Base-by-base conservation (phyloP, 2,113 vertebrate genomes). In the Mesoclemmys tuberculata region DNA sequence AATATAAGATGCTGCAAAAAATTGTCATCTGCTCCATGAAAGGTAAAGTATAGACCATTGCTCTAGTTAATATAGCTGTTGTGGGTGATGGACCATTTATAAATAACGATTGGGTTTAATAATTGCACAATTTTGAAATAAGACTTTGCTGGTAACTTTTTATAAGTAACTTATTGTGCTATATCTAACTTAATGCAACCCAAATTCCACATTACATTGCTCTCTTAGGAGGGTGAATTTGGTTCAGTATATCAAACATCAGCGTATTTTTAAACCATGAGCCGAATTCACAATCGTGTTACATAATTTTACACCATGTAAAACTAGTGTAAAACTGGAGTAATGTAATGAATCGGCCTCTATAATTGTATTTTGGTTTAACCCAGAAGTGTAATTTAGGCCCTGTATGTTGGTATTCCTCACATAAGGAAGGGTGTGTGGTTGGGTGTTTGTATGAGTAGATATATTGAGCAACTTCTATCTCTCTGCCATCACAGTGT, bases 201-300 rank as follows among this genome's bases (percentile, higher is more conserved):
- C 5, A 5, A 27, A 41, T 87, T 90, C 86, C 49, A 6, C 3
- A 12, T 26, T 49, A 21, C 44, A 49, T 78, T 78, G 81, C 80
- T 64, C 27, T 56, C 81, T 64, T 12, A 38, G 51, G 54, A 71
- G 61, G 11, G 2, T 49, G 41, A 82, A 31, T 12, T 49, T 79
- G 6, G 46, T 12, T 35, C 2, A 2, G 16, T 0, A 0, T 77
- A 80, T 41, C 56, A 44, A 24, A 64, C 77, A 61, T 64, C 74
- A n/a, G 0, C 12, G 41, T 2, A 38, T 61, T 2, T 22, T 0
- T 16, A 1, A 0, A 64, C 83, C 41, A 5, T 4, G 3, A 8
- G 27, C 11, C 2, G 74, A 16, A 7, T 0, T 0, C 52, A 35
- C 56, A 0, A 74, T 8, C 24, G 21, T 55, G 38, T 51, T 44